Conservation (phyloP, 1,140 invertebrate genomes). For the Orussus abietinus region DNA sequence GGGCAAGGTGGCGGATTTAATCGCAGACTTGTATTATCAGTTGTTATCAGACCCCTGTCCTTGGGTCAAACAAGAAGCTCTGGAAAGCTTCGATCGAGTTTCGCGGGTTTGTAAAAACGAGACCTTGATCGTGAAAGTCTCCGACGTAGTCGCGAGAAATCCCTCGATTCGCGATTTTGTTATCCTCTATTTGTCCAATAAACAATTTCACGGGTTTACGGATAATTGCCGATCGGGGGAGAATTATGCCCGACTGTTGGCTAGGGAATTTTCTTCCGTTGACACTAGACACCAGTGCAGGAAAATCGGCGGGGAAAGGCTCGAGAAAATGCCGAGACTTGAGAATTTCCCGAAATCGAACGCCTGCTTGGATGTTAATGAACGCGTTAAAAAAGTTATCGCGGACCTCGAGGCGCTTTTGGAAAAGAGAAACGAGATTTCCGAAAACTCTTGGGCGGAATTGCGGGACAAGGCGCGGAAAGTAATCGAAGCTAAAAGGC, state of each 20-base stretch:
- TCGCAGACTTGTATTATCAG: conserved; percentile 29
- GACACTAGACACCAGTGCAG: conserved; percentile 16
- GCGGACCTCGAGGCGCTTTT: conserved; percentile 17
- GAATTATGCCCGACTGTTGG: conserved; percentile 21
- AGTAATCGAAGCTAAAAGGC: too few species aligned
- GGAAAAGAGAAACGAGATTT: conserved; percentile 4
- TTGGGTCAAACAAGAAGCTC: conserved; percentile 32
- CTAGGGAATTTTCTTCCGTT: background rate
- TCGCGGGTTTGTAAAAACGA: conserved; percentile 29
- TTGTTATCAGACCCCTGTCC: conserved; percentile 32
- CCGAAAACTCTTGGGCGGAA: conserved; percentile 3
- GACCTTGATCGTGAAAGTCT: conserved; percentile 27
- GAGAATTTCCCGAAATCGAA: conserved; percentile 9
- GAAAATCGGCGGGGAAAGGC: conserved; percentile 21
- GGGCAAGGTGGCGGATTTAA: conserved; percentile 3
- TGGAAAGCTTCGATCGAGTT: conserved; percentile 37
- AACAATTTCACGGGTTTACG: conserved; percentile 19
- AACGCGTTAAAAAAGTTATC: conserved; percentile 15
- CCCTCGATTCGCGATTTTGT: conserved; percentile 23
- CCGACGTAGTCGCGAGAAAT: conserved; percentile 21
- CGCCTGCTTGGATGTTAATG: conserved; percentile 3
- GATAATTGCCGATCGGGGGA: too few species aligned
- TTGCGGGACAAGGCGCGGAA: too few species aligned
- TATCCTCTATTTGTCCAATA: conserved; percentile 29
- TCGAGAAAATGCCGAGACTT: conserved; percentile 31